Evolutionary conservation across 2,888 invertebrate genomes (phyloP).

Genomic region (Limnephilus rhombicus): DNA sequence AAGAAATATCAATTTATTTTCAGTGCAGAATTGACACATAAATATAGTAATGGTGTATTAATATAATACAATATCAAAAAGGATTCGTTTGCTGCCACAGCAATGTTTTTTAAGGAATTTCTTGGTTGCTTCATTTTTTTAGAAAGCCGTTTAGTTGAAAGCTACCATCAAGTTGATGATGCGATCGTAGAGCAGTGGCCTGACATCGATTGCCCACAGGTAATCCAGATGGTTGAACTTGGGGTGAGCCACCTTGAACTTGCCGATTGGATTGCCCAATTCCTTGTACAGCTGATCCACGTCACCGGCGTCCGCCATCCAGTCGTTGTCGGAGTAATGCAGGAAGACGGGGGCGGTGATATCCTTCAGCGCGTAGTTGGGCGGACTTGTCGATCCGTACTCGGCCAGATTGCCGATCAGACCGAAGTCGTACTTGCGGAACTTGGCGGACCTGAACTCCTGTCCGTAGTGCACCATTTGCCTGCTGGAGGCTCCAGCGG

Average conservation of each 20-base stretch:
- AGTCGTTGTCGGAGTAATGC: conserved; percentile 77
- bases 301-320: conserved; percentile 75
- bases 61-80: conserved; percentile 28
- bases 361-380: conserved; percentile 74
- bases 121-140: neutral
- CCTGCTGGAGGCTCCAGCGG: conserved; percentile 76
- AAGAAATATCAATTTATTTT: neutral
- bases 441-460: conserved; percentile 73
- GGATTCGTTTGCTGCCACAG: neutral
- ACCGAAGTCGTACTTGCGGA: conserved; percentile 77
- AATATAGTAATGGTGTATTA: conserved; percentile 4
- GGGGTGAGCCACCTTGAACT: conserved; percentile 73
- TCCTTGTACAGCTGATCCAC: conserved; percentile 72
- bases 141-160: conserved; percentile 67
- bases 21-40: neutral
- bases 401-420: conserved; percentile 71
- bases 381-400: conserved; percentile 76
- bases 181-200: conserved; percentile 74
- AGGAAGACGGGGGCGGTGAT: conserved; percentile 75
- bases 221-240: conserved; percentile 80
- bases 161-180: conserved; percentile 74
- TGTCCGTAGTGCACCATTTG: conserved; percentile 78
- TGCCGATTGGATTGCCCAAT: conserved; percentile 74
- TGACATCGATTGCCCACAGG: conserved; percentile 76
- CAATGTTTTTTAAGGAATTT: neutral